Percentiles rank a stretch among this genome's conserved stretches.
Evolutionary conservation across 35 echinoderm and acorn worm species (phyloP).

Genomic region (Acanthaster planci): DNA sequence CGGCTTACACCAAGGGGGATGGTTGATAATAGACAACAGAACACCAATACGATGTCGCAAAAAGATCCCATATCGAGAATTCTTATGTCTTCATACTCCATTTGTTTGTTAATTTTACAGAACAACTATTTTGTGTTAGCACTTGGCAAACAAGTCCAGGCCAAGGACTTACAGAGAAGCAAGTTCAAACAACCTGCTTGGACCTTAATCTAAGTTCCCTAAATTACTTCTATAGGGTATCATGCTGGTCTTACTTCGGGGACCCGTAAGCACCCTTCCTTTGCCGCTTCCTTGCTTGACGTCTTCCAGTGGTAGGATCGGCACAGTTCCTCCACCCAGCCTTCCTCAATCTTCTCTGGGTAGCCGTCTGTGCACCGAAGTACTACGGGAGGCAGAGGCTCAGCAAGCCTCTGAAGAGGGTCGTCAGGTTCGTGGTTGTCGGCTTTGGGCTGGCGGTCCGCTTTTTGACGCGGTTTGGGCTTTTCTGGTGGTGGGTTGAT

Average conservation of each 20-base stretch:
- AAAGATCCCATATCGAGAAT: too few species aligned
- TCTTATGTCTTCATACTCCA: too few species aligned
- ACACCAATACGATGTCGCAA: too few species aligned
- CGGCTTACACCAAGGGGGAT: too few species aligned
- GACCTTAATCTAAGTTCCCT: neutral
- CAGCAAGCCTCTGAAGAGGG: conserved; percentile 19
- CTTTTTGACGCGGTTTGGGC: neutral
- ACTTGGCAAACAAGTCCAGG: too few species aligned
- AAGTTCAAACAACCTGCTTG: too few species aligned
- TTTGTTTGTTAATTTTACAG: too few species aligned
- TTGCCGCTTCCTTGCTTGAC: conserved; percentile 44
- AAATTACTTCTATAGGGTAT: neutral
- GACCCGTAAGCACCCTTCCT: conserved; percentile 61
- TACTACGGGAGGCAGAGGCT: neutral
- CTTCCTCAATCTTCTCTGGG: conserved; percentile 35
- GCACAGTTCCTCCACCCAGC: conserved; percentile 52
- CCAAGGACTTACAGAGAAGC: too few species aligned
- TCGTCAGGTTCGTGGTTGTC: neutral
- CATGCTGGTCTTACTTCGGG: conserved; percentile 43
- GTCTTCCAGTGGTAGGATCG: conserved; percentile 58
- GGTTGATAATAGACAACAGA: too few species aligned
- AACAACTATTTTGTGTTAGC: too few species aligned
- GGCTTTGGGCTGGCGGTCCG: neutral
- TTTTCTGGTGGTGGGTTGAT: neutral
- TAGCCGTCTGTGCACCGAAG: neutral